Percentiles rank a stretch among this genome's conserved stretches.
These are phyloP conservation scores for Steromphala cineraria DNA, from an alignment of 2,888 invertebrate species.

Conservation along the genomic window DNA sequence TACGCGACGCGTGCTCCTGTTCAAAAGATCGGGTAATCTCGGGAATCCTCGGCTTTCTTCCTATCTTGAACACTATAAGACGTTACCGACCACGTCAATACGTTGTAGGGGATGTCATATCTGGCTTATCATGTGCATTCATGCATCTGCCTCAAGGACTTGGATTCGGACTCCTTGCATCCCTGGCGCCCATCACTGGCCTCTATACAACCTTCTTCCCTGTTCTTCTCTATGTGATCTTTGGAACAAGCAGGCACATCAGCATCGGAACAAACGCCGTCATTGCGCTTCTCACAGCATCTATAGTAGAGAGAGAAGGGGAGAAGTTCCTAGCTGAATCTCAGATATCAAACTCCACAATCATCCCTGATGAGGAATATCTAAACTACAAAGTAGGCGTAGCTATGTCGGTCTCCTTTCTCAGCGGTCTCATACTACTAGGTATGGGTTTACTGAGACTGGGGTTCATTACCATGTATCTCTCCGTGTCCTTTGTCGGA, in stretches of 20 bases:
- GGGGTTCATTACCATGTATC: constrained; percentile 57
- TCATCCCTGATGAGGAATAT: constrained; percentile 24
- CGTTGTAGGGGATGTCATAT: constrained; percentile 55
- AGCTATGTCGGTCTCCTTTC: constrained; percentile 48
- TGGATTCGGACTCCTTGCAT: constrained; percentile 63
- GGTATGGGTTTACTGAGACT: constrained; percentile 49
- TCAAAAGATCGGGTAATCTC: neutral
- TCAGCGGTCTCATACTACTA: constrained; percentile 46
- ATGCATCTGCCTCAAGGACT: constrained; percentile 71
- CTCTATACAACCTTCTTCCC: constrained; percentile 66
- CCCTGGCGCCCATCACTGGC: constrained; percentile 59
- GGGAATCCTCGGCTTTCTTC: constrained; percentile 14
- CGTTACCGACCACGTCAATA: constrained; percentile 28
- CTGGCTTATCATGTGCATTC: constrained; percentile 65
- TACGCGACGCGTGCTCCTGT: neutral
- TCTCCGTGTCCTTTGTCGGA: constrained; percentile 59
- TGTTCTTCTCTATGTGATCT: constrained; percentile 61
- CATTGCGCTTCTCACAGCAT: constrained; percentile 63
- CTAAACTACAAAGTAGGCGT: constrained; percentile 46
- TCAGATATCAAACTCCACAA: neutral
- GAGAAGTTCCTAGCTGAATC: constrained; percentile 16
- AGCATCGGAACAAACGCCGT: constrained; percentile 69
- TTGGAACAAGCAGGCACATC: constrained; percentile 61
- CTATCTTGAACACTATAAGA: constrained; percentile 5
- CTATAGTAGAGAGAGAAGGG: constrained; percentile 47